Evolutionary conservation across 1,140 invertebrate species (phyloP), one percentile per base, ranked within the genome.

Genomic region (Drosophila kikkawai): DNA sequence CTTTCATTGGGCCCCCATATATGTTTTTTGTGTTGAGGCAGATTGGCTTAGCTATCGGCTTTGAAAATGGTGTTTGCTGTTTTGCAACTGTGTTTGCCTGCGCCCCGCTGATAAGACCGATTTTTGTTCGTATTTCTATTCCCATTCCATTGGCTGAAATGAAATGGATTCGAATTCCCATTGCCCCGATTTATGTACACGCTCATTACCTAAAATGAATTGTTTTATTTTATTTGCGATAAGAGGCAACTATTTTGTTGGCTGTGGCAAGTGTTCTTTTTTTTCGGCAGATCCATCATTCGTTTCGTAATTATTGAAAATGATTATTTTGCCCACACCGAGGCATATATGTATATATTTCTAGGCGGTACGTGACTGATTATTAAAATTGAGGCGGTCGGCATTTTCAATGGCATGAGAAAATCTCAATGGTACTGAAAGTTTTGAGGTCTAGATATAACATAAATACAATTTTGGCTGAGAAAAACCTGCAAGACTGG

Each of bases 61-160:
- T 70, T 74, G 53, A 26, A 26, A 51, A 34, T 51, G 48, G 58
- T 64, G 63, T 83, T 82, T 79, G 55, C 57, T 71, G 70, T 82
- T 82, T 82, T 84, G 80, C 67, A 74, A 55, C 67, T 80, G 67
- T 88, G 86, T 77, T 88, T 85, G 74, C 74, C 68, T 65, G 45
- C 32, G 41, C 32, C 67, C 15, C 2, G 61, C 15, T 58, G 81
- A 64, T 70, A 77, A 68, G 36, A 7, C n/a, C 19, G 42, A 75
- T 55, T 36, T 36, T 26, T 36, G 73, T 69, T 79, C n/a, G 48
- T 50, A 58, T 75, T 69, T n/a, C 26, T 50, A 58, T 75, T 69
- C 26, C 26, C 15, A 58, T 39, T 22, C 36, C 36, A 41, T 53
- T 53, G 41, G 45, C 60, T 50, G n/a, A 13, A 53, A 37, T 50